phyloP scores from a whole-genome alignment of 2,113 vertebrate species.

The Apteryx mantelli region DNA sequence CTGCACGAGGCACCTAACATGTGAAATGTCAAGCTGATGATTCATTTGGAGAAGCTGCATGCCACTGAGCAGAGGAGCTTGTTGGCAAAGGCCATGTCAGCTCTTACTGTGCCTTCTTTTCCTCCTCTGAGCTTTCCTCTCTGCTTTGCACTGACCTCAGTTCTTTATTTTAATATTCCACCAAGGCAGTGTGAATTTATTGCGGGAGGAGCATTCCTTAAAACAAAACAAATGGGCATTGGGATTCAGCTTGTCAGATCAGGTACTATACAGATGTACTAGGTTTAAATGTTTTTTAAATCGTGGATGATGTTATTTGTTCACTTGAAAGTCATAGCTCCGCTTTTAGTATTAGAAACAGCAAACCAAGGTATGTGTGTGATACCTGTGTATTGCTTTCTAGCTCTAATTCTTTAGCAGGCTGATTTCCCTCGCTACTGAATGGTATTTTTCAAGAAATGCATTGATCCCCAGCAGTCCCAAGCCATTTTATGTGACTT shows the following conservation, averaged over 20 bases:
- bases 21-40: not conserved
- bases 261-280: not conserved
- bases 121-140: not conserved
- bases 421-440: not conserved
- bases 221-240: not conserved
- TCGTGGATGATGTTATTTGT: not conserved
- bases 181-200: not conserved
- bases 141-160: accelerated
- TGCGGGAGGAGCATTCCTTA: not conserved
- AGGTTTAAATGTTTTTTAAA: not conserved
- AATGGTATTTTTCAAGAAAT: not conserved
- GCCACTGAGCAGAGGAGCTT: not conserved
- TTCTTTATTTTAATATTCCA: not conserved
- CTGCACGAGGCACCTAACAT: not conserved
- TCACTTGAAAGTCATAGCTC: not conserved
- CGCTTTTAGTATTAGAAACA: not conserved
- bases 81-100: not conserved
- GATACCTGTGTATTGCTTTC: not conserved
- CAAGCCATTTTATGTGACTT: not conserved
- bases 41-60: not conserved
- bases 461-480: not conserved
- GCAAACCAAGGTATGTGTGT: not conserved
- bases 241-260: not conserved
- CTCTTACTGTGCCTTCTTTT: not conserved
- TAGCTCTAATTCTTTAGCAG: not conserved